These are phyloP conservation scores for Fulica atra DNA, from an alignment of 2,113 vertebrate genomes.

Conservation along the genomic window DNA sequence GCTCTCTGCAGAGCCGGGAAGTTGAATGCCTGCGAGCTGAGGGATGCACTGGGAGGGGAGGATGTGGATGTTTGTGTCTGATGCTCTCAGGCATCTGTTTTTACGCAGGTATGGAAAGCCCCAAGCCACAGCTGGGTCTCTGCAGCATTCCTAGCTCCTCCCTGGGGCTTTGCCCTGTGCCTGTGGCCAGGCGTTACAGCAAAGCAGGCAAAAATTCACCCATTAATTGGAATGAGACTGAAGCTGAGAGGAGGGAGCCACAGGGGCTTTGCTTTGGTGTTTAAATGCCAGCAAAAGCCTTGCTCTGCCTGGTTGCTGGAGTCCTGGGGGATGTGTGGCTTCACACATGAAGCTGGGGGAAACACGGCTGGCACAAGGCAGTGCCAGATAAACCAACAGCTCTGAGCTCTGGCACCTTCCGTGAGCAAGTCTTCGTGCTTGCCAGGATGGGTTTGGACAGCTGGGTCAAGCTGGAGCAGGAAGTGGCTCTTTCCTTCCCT, in stretches of 20 bases:
- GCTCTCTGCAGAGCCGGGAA: accelerated
- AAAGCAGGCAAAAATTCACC: not conserved
- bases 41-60: not conserved
- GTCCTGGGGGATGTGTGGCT: not conserved
- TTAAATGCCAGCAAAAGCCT: not conserved
- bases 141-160: accelerated
- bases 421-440: accelerated
- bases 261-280: not conserved
- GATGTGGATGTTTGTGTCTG: not conserved
- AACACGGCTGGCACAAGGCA: not conserved
- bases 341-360: not conserved
- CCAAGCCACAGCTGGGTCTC: not conserved
- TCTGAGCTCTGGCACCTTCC: not conserved
- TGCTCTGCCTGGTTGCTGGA: not conserved
- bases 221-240: not conserved
- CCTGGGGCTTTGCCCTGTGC: not conserved
- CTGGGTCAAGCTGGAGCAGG: not conserved
- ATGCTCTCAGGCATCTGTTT: not conserved
- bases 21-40: accelerated
- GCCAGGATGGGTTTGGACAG: not conserved
- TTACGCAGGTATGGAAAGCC: not conserved
- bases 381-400: not conserved
- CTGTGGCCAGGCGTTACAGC: not conserved
- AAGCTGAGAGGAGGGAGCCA: not conserved
- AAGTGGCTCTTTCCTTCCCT: not conserved